Conservation (phyloP, 2,797 vertebrate species). For the Gobionotothen gibberifrons region DNA sequence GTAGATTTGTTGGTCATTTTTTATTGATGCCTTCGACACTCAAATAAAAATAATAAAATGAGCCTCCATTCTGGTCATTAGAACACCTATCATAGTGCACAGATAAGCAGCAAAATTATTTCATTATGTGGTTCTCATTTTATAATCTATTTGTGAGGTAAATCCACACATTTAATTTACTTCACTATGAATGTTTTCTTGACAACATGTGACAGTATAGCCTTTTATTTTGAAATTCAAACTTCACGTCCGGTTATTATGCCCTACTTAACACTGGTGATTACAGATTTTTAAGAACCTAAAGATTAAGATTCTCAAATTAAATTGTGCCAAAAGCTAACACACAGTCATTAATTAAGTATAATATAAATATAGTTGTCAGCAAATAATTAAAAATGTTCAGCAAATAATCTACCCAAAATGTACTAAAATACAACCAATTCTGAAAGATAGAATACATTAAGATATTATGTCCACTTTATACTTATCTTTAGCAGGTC, state of each 20-base stretch:
- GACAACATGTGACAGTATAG: not conserved
- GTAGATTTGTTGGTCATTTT: conserved; percentile 24
- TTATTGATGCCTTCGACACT: not conserved
- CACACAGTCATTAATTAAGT: not conserved
- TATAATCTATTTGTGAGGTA: not conserved
- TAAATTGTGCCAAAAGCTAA: not conserved
- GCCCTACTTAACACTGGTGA: not conserved
- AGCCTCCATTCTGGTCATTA: too few species aligned
- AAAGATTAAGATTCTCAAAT: not conserved
- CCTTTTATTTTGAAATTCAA: conserved; percentile 36
- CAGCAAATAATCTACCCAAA: not conserved
- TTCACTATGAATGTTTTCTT: not conserved
- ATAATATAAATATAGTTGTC: not conserved
- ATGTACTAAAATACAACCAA: not conserved
- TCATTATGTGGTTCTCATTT: not conserved
- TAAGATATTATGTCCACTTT: not conserved
- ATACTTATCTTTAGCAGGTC: too few species aligned
- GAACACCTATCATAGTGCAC: not conserved
- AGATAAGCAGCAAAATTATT: accelerated
- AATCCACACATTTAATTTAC: accelerated
- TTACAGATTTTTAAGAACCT: conserved; percentile 1
- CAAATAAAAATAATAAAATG: not conserved
- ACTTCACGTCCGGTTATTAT: not conserved
- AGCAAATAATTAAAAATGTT: too few species aligned
- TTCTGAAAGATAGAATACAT: not conserved